Evolutionary conservation across 2,797 vertebrate species (phyloP).

Genomic region (Leuciscus waleckii): DNA sequence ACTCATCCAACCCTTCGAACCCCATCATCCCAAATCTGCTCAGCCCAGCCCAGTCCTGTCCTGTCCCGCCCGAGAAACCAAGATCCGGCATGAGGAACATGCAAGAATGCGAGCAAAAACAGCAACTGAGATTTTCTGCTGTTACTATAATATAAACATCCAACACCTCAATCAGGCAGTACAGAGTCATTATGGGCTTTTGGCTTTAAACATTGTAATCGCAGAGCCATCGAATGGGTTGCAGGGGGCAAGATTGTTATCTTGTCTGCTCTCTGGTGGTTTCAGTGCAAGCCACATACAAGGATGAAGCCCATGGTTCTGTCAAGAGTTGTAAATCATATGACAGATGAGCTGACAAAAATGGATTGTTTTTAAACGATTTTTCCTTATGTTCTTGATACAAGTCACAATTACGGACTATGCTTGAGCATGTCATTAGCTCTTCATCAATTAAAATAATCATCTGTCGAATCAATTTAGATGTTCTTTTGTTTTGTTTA

Average conservation of each 20-base stretch:
- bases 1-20: conserved; percentile 53
- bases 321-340: conserved; percentile 30
- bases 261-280: conserved; percentile 4
- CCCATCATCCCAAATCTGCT: conserved; percentile 51
- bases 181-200: conserved; percentile 34
- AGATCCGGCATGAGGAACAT: conserved; percentile 59
- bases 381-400: conserved; percentile 25
- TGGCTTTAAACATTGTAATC: conserved; percentile 51
- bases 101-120: conserved; percentile 25
- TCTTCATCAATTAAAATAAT: conserved; percentile 33
- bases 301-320: conserved; percentile 14
- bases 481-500: conserved; percentile 10
- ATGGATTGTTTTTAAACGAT: conserved; percentile 11
- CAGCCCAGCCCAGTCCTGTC: conserved; percentile 30
- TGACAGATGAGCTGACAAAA: conserved; percentile 14
- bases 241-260: conserved; percentile 10
- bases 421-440: conserved; percentile 36
- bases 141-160: conserved; percentile 37
- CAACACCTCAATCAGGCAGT: conserved; percentile 31
- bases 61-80: conserved; percentile 26
- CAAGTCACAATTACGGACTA: conserved; percentile 11
- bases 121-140: conserved; percentile 5
- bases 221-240: conserved; percentile 17
- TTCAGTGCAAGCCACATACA: conserved; percentile 1
- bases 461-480: conserved; percentile 12